Evolutionary conservation across 2,888 invertebrate species (phyloP), one percentile per base, ranked within the genome.

Genomic region (Yponomeuta evonymella): DNA sequence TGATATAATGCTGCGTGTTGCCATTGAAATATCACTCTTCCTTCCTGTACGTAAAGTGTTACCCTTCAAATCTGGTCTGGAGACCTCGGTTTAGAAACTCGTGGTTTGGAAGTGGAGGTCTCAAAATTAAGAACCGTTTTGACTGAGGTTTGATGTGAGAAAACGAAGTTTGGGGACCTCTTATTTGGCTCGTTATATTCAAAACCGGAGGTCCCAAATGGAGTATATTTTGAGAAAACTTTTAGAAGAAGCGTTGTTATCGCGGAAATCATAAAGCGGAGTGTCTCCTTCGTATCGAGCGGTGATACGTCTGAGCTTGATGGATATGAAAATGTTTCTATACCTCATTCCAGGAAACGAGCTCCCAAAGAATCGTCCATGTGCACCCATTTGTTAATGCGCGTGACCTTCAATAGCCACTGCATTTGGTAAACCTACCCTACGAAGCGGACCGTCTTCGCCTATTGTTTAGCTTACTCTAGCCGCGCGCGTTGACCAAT

Each of bases 21-120:
- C 82, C 82, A 81, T 82, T 81, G 82, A 81, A 82, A 84, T 84
- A 83, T 81, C 80, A 75, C 77, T 78, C 81, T 87, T 87, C 86
- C 87, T 88, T 87, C 88, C 88, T 87, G 83, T 30, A 10, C 36
- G 43, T 36, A 51, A 67, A 15, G 67, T n/a, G 12, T 65, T 15
- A 58, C 51, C 51, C 51, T 58, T 15, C 15, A 12, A 58, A 58
- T 12, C 12, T 15, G 15, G 15, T 5, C 15, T 51, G 51, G 51
- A 58, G 51, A 58, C 51, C 51, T 15, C 15, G 15, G 15, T 5
- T 58, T 58, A 0, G 51, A 2, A 58, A 12, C 15, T 2, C 15
- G 15, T 58, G 3, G 15, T 5, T 15, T 5, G 15, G 4, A 58
- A 8, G 15, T 5, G 15, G 2, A 58, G 51, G 51, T 58, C 51